A percentile compares a stretch with the other conserved stretches of the same genome.
These are phyloP conservation scores for Arvicanthis niloticus DNA, from an alignment of 2,113 vertebrate genomes.

Conservation along the genomic window DNA sequence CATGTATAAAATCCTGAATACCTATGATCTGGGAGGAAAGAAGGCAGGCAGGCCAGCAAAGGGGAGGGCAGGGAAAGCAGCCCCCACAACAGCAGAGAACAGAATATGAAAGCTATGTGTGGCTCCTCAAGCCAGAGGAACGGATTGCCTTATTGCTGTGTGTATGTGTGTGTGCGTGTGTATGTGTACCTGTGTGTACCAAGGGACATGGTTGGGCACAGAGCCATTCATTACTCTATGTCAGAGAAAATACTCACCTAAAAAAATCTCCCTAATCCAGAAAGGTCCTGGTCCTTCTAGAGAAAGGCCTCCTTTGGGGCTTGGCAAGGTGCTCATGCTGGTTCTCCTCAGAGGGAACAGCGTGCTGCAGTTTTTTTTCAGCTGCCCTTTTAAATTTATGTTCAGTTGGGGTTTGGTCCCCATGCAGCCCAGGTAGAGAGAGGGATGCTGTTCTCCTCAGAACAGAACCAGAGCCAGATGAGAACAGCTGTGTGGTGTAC, in stretches of 20 bases:
- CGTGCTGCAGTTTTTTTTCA: rapidly evolving
- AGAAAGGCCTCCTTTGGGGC: not conserved
- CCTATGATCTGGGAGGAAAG: rapidly evolving
- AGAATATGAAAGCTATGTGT: too few relatives aligned
- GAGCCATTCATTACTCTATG: not conserved
- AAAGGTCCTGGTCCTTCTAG: not conserved
- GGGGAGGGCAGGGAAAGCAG: not conserved
- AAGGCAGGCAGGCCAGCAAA: not conserved
- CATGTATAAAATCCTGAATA: not conserved
- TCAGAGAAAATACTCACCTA: not conserved
- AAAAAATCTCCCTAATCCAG: not conserved
- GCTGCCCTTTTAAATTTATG: not conserved
- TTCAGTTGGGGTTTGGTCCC: not conserved
- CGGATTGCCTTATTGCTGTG: too few relatives aligned
- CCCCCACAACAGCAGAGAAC: not conserved
- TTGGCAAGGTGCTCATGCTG: not conserved
- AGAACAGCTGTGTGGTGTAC: not conserved
- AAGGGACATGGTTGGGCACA: too few relatives aligned
- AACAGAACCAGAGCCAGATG: not conserved
- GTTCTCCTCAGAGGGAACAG: not conserved
- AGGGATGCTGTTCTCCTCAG: rapidly evolving
- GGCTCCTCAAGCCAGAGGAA: not conserved
- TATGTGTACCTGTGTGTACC: too few relatives aligned
- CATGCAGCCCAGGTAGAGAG: not conserved
- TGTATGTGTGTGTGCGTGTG: too few relatives aligned